phyloP scores from a whole-genome alignment of 2,113 vertebrate species.

The Plectropomus leopardus region DNA sequence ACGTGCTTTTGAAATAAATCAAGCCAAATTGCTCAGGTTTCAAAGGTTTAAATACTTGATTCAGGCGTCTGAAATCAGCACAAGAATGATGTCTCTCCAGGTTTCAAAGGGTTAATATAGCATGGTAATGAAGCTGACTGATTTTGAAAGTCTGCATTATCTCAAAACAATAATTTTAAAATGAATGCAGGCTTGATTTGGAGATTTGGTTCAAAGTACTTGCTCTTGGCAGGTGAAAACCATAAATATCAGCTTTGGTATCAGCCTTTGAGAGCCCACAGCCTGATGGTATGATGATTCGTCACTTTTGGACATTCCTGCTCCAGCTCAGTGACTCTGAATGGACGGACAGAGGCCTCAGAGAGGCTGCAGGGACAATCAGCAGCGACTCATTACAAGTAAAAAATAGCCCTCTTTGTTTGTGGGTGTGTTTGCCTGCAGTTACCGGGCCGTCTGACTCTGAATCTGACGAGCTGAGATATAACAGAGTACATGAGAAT shows the following conservation, averaged over 20 bases:
- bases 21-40: no score
- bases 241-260: neutral
- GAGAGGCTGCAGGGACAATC: constrained; percentile 11
- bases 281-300: neutral
- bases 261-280: neutral
- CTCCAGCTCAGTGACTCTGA: constrained; percentile 30
- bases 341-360: constrained; percentile 6
- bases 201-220: neutral
- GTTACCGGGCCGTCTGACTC: neutral
- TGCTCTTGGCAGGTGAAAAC: neutral
- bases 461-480: neutral
- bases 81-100: no score
- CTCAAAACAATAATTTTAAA: neutral
- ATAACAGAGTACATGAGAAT: neutral
- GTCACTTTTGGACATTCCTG: constrained; percentile 15
- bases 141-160: neutral
- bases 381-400: constrained; percentile 3
- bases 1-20: no score
- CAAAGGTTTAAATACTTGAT: no score
- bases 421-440: constrained; percentile 8
- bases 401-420: constrained; percentile 44
- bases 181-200: neutral
- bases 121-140: neutral
- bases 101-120: no score
- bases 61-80: no score